Evolutionary conservation across 1,140 invertebrate genomes (phyloP).

Genomic region (Bombus consobrinus): DNA sequence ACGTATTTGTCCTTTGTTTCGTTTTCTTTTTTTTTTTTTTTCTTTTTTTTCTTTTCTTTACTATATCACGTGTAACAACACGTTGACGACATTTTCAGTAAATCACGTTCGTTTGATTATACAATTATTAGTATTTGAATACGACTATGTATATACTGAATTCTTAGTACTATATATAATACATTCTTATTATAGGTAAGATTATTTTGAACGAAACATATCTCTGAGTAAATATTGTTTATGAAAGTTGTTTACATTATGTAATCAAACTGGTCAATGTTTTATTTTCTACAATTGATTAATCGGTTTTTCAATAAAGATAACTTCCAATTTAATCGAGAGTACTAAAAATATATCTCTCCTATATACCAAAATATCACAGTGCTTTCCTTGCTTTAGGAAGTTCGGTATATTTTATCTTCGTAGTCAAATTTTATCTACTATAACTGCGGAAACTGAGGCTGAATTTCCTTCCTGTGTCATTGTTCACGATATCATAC

Average conservation of each 20-base stretch:
- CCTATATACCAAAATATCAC: neutral
- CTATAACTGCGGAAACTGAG: conserved; percentile 19
- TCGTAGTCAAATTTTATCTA: conserved; percentile 15
- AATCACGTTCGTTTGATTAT: neutral
- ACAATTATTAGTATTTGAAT: neutral
- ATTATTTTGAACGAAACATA: neutral
- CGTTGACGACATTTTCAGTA: neutral
- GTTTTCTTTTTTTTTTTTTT: neutral
- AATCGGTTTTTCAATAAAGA: neutral
- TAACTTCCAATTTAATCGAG: neutral
- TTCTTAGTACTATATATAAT: neutral
- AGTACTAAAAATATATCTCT: neutral
- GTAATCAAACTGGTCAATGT: neutral
- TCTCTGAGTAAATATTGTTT: neutral
- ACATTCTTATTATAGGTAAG: neutral
- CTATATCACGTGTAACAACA: no score
- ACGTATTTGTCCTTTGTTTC: neutral
- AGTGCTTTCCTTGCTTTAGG: neutral
- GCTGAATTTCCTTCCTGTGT: conserved; percentile 12
- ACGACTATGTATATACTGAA: neutral
- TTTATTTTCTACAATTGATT: neutral
- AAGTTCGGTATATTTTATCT: neutral
- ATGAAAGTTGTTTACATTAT: neutral
- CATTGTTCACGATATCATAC: neutral
- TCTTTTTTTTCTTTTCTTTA: no score